A percentile compares a stretch with the other conserved stretches of the same genome.
These are phyloP conservation scores for Andricus curvator DNA, from an alignment of 2,888 invertebrate genomes.

Conservation along the genomic window DNA sequence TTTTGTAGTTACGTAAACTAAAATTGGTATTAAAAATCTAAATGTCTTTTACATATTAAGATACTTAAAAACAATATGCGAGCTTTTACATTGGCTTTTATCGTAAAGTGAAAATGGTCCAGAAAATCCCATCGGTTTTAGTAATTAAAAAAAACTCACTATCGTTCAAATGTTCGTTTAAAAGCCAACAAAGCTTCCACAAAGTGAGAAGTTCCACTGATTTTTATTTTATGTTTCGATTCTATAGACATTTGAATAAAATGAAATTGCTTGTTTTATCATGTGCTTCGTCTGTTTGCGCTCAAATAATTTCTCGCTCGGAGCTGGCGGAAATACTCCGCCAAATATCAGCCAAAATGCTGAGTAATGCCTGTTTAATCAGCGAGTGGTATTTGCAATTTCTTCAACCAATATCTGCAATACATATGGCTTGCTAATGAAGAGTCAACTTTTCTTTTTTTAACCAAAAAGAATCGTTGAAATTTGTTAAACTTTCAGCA, in stretches of 20 bases:
- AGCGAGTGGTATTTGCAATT: slow-evolving; percentile 16
- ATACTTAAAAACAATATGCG: not conserved
- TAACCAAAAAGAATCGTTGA: not conserved
- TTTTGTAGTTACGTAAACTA: too few species aligned
- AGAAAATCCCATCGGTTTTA: not conserved
- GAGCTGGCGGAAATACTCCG: not conserved
- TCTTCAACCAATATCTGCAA: slow-evolving; percentile 13
- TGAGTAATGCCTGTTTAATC: slow-evolving; percentile 11
- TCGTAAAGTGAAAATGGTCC: not conserved
- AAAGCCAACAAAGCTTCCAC: not conserved
- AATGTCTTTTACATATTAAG: not conserved
- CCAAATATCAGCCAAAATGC: slow-evolving; percentile 12
- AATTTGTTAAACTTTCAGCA: not conserved
- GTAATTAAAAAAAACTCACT: not conserved
- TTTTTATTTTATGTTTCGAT: not conserved
- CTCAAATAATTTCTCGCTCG: slow-evolving; percentile 7
- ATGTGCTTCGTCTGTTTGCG: slow-evolving; percentile 12
- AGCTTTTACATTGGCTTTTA: not conserved
- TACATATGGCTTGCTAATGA: not conserved
- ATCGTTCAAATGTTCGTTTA: not conserved
- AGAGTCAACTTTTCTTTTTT: not conserved
- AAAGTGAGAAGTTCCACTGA: not conserved
- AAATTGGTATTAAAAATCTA: too few species aligned
- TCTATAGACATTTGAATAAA: not conserved
- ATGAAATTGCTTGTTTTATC: not conserved